Evolutionary conservation across 2,113 vertebrate species (phyloP).

Genomic region (Peromyscus leucopus): DNA sequence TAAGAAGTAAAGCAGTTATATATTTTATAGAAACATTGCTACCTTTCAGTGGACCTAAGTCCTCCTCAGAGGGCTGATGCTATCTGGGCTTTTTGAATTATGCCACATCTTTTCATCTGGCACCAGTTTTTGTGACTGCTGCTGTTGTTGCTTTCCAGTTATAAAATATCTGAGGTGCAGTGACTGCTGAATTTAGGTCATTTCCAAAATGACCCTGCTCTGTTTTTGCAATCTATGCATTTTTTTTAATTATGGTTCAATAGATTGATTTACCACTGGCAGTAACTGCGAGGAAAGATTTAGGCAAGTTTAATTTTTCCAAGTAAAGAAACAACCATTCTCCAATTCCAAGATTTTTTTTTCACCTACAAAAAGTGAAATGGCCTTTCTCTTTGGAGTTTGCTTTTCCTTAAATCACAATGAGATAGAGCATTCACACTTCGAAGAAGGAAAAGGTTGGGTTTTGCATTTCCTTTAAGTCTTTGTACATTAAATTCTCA

Average conservation of each 20-base stretch:
- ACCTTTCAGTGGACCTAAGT: neutral
- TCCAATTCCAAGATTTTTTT: neutral
- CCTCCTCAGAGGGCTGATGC: neutral
- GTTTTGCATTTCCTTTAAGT: slow-evolving; percentile 57
- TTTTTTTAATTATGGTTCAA: neutral
- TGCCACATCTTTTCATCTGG: neutral
- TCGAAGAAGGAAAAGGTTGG: neutral
- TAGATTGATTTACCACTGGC: neutral
- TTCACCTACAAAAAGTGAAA: neutral
- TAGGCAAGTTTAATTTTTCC: neutral
- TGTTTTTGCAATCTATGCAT: neutral
- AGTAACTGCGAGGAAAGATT: neutral
- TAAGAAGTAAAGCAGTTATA: neutral
- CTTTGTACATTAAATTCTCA: slow-evolving; percentile 27
- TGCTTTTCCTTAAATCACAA: neutral
- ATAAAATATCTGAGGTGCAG: neutral
- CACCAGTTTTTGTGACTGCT: neutral
- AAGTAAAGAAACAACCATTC: slow-evolving; percentile 22
- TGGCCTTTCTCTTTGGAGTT: neutral
- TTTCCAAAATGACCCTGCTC: neutral
- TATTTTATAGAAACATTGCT: neutral
- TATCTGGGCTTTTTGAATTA: neutral
- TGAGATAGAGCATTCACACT: neutral
- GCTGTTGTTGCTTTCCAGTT: neutral
- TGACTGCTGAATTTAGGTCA: neutral